Conservation (phyloP, 2,113 vertebrate species). For the Neotragus pygmaeus region DNA sequence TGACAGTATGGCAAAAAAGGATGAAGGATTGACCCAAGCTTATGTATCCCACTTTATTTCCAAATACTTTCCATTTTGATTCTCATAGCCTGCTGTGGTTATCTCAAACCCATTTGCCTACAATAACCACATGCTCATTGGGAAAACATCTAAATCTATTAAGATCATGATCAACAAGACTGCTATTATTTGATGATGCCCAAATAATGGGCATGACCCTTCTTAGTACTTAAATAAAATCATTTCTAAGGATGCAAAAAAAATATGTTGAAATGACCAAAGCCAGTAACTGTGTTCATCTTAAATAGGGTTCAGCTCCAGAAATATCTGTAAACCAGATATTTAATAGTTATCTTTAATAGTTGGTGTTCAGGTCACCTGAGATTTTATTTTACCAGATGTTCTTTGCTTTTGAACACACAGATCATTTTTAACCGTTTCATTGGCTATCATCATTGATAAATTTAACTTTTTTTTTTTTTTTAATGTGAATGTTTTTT, state of each 20-base stretch:
- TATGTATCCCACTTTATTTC: not conserved
- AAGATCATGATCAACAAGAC: not conserved
- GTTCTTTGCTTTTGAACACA: not conserved
- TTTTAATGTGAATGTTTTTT: not conserved
- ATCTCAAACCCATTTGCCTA: not conserved
- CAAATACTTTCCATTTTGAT: not conserved
- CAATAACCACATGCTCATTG: not conserved
- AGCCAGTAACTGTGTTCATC: slow-evolving; percentile 6
- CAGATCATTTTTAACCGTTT: not conserved
- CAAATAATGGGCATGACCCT: not conserved
- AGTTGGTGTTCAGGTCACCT: not conserved
- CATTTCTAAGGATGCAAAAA: slow-evolving; percentile 31
- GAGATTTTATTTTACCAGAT: not conserved
- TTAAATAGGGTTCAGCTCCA: slow-evolving; percentile 2
- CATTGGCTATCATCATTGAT: not conserved
- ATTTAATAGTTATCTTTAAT: not conserved
- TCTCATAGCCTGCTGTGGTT: not conserved
- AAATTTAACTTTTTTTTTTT: not conserved
- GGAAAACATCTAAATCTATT: not conserved
- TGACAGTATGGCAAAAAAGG: not conserved
- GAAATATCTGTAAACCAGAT: not conserved
- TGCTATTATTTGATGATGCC: not conserved
- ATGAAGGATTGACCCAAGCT: not conserved
- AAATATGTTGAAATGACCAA: not conserved
- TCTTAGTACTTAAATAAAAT: slow-evolving; percentile 6